Base-by-base conservation (phyloP, 2,113 vertebrate genomes). In the Leuciscus idus region DNA sequence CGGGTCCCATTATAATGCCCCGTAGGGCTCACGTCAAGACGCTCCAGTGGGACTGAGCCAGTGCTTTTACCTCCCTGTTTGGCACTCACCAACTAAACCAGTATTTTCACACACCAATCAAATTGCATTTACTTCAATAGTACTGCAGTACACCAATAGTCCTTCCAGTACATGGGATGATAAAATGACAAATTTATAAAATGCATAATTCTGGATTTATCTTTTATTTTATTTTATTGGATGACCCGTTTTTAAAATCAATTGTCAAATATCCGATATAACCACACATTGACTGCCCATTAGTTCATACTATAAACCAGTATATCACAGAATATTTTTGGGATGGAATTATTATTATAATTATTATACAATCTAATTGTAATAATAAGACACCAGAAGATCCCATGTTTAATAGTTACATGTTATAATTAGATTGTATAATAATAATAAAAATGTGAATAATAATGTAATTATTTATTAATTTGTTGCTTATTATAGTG, bases 1-100 rank as follows among this genome's bases (percentile, higher is more conserved):
- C 78, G 91, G 92, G 93, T 89, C 90, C 86, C 66, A 92, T 94
- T 94, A 95, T 95, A 93, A 92, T 91, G 89, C 90, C 93, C 91
- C 83, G 89, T 92, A 93, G 92, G 92, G 92, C 92, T 92, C 89
- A 73, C 88, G 90, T 91, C 80, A 93, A 92, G 87, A 90, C 78
- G 86, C 90, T 90, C 75, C 76, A 81, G 86, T 91, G 91, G 91
- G 91, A 93, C 92, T 92, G 92, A 94, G 88, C 74, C 92, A 93
- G 92, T 89, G 79, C 59, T 90, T 91, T 91, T 89, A 89, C 90
- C 89, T 85, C 87, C 87, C 88, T 93, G 93, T 94, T 93, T 93
- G 92, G 94, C 91, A 87, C 92, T 88, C 59, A 78, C 85, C 80
- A 4, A 84, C 83, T 75, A 75, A 36, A 28, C 52, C 8, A 7